Evolutionary conservation across 2,113 vertebrate genomes (phyloP), one percentile per base, ranked within the genome.

Genomic region (Cinclus cinclus): DNA sequence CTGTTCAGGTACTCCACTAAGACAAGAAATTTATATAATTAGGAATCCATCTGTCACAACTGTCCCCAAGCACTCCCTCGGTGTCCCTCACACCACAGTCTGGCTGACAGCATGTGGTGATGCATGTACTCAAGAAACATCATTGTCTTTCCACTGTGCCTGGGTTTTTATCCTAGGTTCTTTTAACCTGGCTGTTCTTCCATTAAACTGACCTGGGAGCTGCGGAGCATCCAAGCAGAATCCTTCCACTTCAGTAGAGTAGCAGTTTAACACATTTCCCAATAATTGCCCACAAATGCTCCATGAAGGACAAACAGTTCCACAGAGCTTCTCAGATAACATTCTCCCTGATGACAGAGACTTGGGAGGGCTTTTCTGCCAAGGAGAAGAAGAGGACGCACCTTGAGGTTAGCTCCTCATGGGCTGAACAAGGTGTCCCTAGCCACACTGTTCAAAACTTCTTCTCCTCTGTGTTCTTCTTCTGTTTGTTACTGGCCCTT

Each of bases 191-290:
- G 13, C 42, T 64, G 22, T 53, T 91, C 70, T 92, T 86, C 81
- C 67, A 70, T 77, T 27, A 55, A 13, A 53, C 9, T 35, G 67
- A 70, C 76, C 63, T 93, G 21, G 33, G 85, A 81, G 24, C 70
- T 93, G 35, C 3, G 3, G 13, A 59, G 39, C 56, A 79, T 67
- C 84, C 86, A 74, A 37, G 4, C 53, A 88, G 59, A n/a, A 50
- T 86, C 44, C 76, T 90, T 76, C 64, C 35, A 39, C 11, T 27
- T 76, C 87, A 77, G 59, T 35, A 60, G 86, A 79, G 62, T 63
- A 65, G 70, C 55, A 76, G n/a, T 82, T 92, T 78, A 95, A 90
- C 76, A 83, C 64, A 56, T 95, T 95, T 95, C 85, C 83, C 64
- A 86, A 2, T 82, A 87, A 92, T 42, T 86, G 44, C 80, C 86